Evolutionary conservation across 1,140 invertebrate species (phyloP), one percentile per base, ranked within the genome.

Genomic region (Musca vetustissima): DNA sequence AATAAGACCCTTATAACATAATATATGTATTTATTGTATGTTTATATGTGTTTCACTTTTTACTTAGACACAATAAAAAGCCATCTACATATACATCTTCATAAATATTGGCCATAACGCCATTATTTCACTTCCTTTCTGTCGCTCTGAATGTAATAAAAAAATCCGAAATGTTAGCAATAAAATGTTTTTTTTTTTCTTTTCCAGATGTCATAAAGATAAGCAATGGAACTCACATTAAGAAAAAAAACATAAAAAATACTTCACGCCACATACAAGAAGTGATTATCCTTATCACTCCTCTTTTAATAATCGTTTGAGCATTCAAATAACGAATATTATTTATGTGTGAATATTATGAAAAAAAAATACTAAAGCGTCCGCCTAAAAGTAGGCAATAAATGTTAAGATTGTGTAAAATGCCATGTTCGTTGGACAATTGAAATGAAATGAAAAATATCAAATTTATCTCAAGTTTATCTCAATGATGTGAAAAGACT

Each of bases 371-470:
- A 43, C 36, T 43, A 11, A 43, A 11, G 36, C 6, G 9, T 15
- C 11, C 53, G 53, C 53, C 53, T 25, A 57, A 57, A 57, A 28
- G 22, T 57, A 57, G 53, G 53, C 53, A 57, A 57, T 57, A 57
- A 57, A 53, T 53, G 22, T 19, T 19, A 1, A 50, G 19, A 19
- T 21, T 50, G 19, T 19, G 19, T 1, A 24, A 25, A 11, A 4
- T 25, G 14, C 4, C 4, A 15, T 25, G 0, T 6, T 25, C 24
- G 11, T 22, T 22, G 11, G 11, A 25, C 22, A 25, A 22, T n/a
- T 25, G 14, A 57, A 13, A 57, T 15, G 15, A 22, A 53, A 53
- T 2, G 3, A 53, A 53, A n/a, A n/a, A n/a, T n/a, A 19, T 22
- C 28, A 32, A 53, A 53, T 22, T 25, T 28, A 28, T 28, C 28